Conservation (phyloP, 2,113 vertebrate genomes). For the Coreoperca whiteheadi region DNA sequence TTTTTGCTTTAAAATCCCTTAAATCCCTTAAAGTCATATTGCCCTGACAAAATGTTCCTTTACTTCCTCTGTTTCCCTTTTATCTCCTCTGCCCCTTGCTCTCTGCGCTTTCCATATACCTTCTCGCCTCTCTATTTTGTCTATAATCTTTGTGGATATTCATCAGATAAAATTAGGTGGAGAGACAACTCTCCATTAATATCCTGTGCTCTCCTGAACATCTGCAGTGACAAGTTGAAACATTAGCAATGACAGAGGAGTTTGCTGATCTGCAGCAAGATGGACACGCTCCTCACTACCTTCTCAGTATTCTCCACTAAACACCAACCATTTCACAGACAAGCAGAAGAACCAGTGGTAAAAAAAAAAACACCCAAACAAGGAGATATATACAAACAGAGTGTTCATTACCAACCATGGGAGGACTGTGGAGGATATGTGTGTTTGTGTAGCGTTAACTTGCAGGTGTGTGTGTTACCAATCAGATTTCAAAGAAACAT, state of each 20-base stretch:
- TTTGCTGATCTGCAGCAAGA: conserved; percentile 24
- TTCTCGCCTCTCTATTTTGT: conserved; percentile 6
- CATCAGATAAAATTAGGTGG: conserved; percentile 54
- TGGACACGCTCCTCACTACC: not conserved
- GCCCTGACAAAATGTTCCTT: not conserved
- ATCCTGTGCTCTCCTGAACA: conserved; percentile 58
- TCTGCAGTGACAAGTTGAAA: conserved; percentile 36
- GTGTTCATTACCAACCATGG: conserved; percentile 3
- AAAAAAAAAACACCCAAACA: conserved; percentile 29
- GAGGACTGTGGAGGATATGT: not conserved
- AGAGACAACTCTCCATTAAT: conserved; percentile 53
- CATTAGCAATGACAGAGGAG: conserved; percentile 50
- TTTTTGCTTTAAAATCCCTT: too few species aligned
- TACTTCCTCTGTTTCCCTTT: not conserved
- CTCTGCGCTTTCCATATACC: not conserved
- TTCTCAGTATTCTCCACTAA: conserved; percentile 9
- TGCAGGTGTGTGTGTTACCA: not conserved
- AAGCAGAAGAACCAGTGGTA: conserved; percentile 9
- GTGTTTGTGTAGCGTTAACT: not conserved
- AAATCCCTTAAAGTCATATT: not conserved
- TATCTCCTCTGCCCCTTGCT: not conserved
- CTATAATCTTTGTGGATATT: conserved; percentile 42
- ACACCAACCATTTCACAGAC: conserved; percentile 17
- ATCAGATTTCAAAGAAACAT: conserved; percentile 1
- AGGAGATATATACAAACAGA: conserved; percentile 6